Percentiles rank a stretch among this genome's conserved stretches.
phyloP scores from a whole-genome alignment of 1,140 invertebrate genomes.

The Thaumatotibia leucotreta region DNA sequence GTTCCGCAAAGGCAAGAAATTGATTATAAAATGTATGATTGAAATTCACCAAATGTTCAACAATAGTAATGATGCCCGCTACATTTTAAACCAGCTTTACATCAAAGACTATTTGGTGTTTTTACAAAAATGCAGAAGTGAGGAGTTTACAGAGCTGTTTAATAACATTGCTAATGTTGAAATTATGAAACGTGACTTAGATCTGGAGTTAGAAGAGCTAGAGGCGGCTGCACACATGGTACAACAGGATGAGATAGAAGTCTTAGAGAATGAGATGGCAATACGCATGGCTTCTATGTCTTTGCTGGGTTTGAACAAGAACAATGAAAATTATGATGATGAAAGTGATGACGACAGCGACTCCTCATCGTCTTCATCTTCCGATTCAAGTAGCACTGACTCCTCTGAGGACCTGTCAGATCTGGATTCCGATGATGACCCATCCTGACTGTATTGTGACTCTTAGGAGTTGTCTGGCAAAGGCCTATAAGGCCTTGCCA shows the following conservation, averaged over 20 bases:
- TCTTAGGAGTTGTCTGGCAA: slow-evolving; percentile 24
- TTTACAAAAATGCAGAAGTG: slow-evolving; percentile 85
- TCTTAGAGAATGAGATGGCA: slow-evolving; percentile 68
- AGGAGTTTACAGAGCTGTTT: slow-evolving; percentile 81
- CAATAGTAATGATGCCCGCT: slow-evolving; percentile 83
- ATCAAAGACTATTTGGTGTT: slow-evolving; percentile 93
- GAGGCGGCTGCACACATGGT: slow-evolving; percentile 67
- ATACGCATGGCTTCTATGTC: slow-evolving; percentile 64
- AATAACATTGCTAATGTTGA: slow-evolving; percentile 62
- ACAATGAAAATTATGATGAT: slow-evolving; percentile 18
- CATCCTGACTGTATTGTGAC: slow-evolving; percentile 34
- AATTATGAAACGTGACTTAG: slow-evolving; percentile 69
- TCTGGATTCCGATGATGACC: slow-evolving; percentile 44
- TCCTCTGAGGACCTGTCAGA: slow-evolving; percentile 41
- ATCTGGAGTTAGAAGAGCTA: slow-evolving; percentile 71
- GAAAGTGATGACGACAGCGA: slow-evolving; percentile 30
- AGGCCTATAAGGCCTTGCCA: slow-evolving; percentile 24
- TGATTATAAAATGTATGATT: slow-evolving; percentile 87
- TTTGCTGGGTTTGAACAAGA: slow-evolving; percentile 40
- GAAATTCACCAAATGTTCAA: slow-evolving; percentile 86
- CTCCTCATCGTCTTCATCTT: slow-evolving; percentile 11
- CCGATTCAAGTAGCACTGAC: slow-evolving; percentile 27
- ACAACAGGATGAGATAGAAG: slow-evolving; percentile 52
- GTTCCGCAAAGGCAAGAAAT: slow-evolving; percentile 80
- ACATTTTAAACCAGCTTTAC: slow-evolving; percentile 92